Percentiles rank a stretch among this genome's conserved stretches.
Evolutionary conservation across 2,797 vertebrate genomes (phyloP).

Genomic region (Sebastes steindachneri): DNA sequence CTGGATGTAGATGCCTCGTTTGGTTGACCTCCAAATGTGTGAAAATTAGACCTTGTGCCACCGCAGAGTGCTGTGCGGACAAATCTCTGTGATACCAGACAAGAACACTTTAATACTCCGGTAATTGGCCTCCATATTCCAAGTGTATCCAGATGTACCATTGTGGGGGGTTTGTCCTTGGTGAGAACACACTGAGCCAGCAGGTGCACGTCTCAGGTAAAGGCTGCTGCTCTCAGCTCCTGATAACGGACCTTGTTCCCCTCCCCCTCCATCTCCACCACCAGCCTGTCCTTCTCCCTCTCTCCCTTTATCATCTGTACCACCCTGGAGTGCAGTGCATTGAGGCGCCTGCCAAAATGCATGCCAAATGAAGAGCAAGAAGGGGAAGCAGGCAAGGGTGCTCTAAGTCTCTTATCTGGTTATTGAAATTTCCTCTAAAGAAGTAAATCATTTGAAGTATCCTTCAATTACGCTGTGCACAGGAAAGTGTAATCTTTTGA

Average conservation of each 20-base stretch:
- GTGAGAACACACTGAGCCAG: conserved; percentile 46
- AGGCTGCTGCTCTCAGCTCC: conserved; percentile 45
- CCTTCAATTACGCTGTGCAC: conserved; percentile 46
- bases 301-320: conserved; percentile 52
- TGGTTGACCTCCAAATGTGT: conserved; percentile 46
- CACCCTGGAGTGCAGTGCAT: conserved; percentile 41
- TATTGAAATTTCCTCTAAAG: conserved; percentile 47
- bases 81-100: conserved; percentile 42
- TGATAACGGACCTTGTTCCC: conserved; percentile 41
- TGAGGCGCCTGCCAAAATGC: conserved; percentile 51
- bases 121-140: conserved; percentile 45
- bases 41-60: conserved; percentile 13
- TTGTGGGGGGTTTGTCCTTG: conserved; percentile 46
- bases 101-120: conserved; percentile 44
- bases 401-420: conserved; percentile 56
- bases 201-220: conserved; percentile 71
- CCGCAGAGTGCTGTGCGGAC: conserved; percentile 27
- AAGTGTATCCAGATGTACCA: conserved; percentile 50
- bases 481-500: conserved; percentile 14
- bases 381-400: conserved; percentile 22
- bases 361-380: conserved; percentile 53
- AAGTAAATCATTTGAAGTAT: conserved; percentile 47
- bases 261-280: not conserved
- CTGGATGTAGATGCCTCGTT: not conserved
- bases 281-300: conserved; percentile 24